phyloP scores from a whole-genome alignment of 2,888 invertebrate genomes.

The Drosophila siamana region DNA sequence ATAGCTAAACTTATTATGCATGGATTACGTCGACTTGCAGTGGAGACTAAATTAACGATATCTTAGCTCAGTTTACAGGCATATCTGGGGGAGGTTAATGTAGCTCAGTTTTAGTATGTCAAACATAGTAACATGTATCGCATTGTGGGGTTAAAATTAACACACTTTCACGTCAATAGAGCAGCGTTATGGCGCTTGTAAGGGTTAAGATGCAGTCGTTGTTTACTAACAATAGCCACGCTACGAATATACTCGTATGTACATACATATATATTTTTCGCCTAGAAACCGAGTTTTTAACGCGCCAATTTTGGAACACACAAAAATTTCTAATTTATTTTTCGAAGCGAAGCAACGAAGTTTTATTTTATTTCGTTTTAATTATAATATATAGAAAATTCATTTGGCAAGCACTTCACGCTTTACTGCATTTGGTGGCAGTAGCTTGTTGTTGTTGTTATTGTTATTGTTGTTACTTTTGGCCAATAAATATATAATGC shows the following conservation, averaged over 20 bases:
- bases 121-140: slow-evolving; percentile 14
- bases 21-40: slow-evolving; percentile 1
- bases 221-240: slow-evolving; percentile 8
- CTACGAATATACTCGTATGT: not conserved
- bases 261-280: slow-evolving; percentile 2
- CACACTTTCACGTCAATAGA: slow-evolving; percentile 48
- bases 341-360: slow-evolving; percentile 10
- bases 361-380: slow-evolving; percentile 32
- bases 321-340: slow-evolving; percentile 56
- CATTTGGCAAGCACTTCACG: slow-evolving; percentile 82
- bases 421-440: slow-evolving; percentile 75
- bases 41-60: not conserved
- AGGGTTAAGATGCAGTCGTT: slow-evolving; percentile 27
- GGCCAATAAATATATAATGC: slow-evolving; percentile 50
- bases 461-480: slow-evolving; percentile 37
- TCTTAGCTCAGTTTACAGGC: slow-evolving; percentile 5
- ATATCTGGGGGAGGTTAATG: slow-evolving; percentile 2
- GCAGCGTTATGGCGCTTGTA: slow-evolving; percentile 27
- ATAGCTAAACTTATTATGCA: not conserved
- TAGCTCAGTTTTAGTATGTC: slow-evolving; percentile 6
- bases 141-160: slow-evolving; percentile 28
- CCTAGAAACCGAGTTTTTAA: slow-evolving; percentile 37
- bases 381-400: slow-evolving; percentile 64
- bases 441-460: slow-evolving; percentile 43
- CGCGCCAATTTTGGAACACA: slow-evolving; percentile 40